Evolutionary conservation across 2,888 invertebrate species (phyloP).

Genomic region (Caenorhabditis macrosperma): DNA sequence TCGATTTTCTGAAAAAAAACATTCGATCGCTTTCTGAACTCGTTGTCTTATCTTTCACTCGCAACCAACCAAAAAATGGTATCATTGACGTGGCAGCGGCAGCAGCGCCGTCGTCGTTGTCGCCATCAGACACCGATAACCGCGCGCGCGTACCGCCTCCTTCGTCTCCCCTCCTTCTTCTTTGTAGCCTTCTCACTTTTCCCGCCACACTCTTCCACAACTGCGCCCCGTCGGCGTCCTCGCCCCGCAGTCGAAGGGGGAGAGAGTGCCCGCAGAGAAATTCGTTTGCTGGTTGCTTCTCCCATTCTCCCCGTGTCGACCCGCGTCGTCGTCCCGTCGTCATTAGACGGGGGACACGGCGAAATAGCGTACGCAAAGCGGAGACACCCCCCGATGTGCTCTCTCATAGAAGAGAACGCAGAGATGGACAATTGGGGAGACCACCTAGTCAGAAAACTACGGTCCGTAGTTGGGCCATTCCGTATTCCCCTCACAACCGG

Average conservation of each 20-base stretch:
- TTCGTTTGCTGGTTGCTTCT: not conserved
- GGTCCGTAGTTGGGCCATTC: slow-evolving; percentile 1
- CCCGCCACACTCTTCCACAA: not conserved
- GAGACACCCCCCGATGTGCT: not conserved
- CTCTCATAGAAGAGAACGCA: slow-evolving; percentile 9
- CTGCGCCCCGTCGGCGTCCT: not conserved
- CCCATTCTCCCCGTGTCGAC: not conserved
- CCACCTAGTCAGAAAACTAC: slow-evolving; percentile 41
- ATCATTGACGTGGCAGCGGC: too few species aligned
- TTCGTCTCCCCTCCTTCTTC: too few species aligned
- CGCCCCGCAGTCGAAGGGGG: not conserved
- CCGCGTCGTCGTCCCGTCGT: not conserved
- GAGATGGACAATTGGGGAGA: slow-evolving; percentile 22
- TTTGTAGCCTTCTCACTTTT: too few species aligned
- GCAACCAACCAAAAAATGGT: too few species aligned
- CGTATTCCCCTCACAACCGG: not conserved
- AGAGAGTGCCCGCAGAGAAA: not conserved
- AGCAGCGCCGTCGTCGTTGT: too few species aligned
- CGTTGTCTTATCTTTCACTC: too few species aligned
- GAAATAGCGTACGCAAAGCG: not conserved
- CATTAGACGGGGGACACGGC: not conserved
- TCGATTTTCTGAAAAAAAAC: too few species aligned
- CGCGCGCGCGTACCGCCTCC: too few species aligned
- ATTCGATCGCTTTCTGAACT: too few species aligned
- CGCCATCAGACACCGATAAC: too few species aligned